Conservation (phyloP, 1,140 invertebrate genomes). For the Maconellicoccus hirsutus region DNA sequence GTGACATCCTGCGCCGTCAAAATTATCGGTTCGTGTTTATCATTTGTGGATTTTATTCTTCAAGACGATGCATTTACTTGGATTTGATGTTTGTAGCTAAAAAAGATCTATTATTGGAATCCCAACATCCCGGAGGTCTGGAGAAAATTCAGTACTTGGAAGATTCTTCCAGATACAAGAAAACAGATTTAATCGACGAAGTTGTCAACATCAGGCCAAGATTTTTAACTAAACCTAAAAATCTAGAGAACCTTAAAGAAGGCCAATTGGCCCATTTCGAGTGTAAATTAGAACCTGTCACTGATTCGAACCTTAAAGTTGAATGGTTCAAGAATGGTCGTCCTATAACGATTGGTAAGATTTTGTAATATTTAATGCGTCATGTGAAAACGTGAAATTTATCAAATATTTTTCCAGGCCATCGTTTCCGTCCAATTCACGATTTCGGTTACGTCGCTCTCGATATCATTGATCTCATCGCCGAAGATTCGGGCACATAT, state of each 20-base stretch:
- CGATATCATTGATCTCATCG: constrained; percentile 80
- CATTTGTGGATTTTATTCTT: not conserved
- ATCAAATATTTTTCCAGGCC: constrained; percentile 42
- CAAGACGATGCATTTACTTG: not conserved
- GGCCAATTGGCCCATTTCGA: constrained; percentile 93
- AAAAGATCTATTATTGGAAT: constrained; percentile 70
- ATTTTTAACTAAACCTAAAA: constrained; percentile 77
- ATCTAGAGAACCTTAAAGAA: constrained; percentile 71
- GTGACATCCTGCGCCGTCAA: constrained; percentile 79
- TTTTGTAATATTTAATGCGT: constrained; percentile 15
- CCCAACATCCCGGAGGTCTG: constrained; percentile 72
- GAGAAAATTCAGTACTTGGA: constrained; percentile 85
- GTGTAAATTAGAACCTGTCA: constrained; percentile 91
- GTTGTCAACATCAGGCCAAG: constrained; percentile 65
- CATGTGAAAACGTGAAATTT: not conserved
- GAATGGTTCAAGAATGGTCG: constrained; percentile 89
- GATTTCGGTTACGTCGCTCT: constrained; percentile 91
- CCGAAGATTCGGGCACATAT: constrained; percentile 87
- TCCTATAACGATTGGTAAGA: constrained; percentile 63
- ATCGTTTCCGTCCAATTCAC: constrained; percentile 85
- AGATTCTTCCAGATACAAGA: constrained; percentile 72
- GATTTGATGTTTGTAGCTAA: constrained; percentile 50
- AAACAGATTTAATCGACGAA: constrained; percentile 70
- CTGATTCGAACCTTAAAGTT: constrained; percentile 83
- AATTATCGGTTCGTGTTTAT: constrained; percentile 47